Evolutionary conservation across 2,797 vertebrate species (phyloP), one percentile per base, ranked within the genome.

Genomic region (Ciconia nigra): DNA sequence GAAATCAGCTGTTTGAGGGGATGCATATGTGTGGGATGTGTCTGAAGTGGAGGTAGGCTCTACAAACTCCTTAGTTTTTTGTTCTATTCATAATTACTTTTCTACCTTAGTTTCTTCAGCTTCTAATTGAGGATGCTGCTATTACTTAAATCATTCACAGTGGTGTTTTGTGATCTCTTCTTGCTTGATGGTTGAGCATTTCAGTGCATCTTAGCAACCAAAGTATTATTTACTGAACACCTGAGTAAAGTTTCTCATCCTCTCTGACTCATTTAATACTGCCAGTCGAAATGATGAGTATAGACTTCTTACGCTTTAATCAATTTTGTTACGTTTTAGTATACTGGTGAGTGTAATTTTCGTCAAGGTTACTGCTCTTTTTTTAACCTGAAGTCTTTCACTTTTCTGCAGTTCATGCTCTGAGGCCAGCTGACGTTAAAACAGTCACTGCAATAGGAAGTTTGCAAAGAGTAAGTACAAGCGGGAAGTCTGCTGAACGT

Each of bases 341-440:
- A 57, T 65, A 47, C 46, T 28, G 17, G 6, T 42, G 26, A 80
- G 84, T 66, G 25, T 55, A 26, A 63, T 10, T 74, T 92, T 69
- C 26, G 73, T 90, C 57, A 59, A 62, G 67, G 9, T 35, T 72
- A 16, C 59, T 83, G 31, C 54, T 80, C 11, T 65, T 49, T 77
- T 83, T 83, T 51, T 72, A 70, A 86, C 6, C 11, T 41, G 24
- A 29, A 70, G 4, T 78, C 76, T 88, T 95, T 92, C 26, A 47
- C 47, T 90, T 96, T 84, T 91, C 82, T 74, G 54, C 95, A 98
- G 98, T 98, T 91, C 98, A 98, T 66, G 57, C 97, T 42, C 83
- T 98, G 95, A 98, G 78, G 33, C 98, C 98, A 47, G 95, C 95
- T 69, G 98, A 98, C 89, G 96, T 98, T 89, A 98, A 98, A 95